Evolutionary conservation across 2,797 vertebrate genomes (phyloP), one percentile per base, ranked within the genome.

Genomic region (Coluber constrictor): DNA sequence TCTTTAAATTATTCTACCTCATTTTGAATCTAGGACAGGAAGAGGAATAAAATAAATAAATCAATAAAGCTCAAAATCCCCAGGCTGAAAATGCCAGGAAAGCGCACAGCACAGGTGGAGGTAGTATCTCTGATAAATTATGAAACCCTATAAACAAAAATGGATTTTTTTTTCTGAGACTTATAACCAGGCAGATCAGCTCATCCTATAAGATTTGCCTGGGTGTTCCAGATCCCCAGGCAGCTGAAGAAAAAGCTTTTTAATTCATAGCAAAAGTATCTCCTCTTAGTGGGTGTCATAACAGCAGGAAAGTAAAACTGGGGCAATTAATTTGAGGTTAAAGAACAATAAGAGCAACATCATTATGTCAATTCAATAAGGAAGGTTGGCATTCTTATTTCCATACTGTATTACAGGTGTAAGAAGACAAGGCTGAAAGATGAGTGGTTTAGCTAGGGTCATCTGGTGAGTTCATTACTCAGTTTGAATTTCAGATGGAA

Each of bases 21-120:
- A 57, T 32, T 74, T 43, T 59, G 87, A 92, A 87, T 91, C 60
- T 91, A 89, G 90, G 60, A 93, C 74, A 87, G 86, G 37, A 60
- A 90, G 60, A 91, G 87, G 90, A 87, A 93, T 94, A 93, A 93
- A 94, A 91, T 94, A 90, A 92, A 86, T 91, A 89, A 93, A 90
- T 94, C 59, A 92, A 93, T 93, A 87, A 90, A 93, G 90, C 90
- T 87, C 5, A 55, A 47, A 74, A 51, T 93, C 92, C 87, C 90
- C 79, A 90, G 92, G 92, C 93, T 93, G 66, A 93, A 90, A 92
- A 92, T 90, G 16, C 37, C 61, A 90, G 6, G 32, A 88, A 86
- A 0, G 8, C 60, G 15, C 32, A 86, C 1, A 18, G 87, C 91
- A 59, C 47, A 90, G 86, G 57, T 91, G 91, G 79, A 92, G 91